A percentile compares a stretch with the other conserved stretches of the same genome.
Evolutionary conservation across 2,797 vertebrate genomes (phyloP).

Genomic region (Rhynchonycteris naso): DNA sequence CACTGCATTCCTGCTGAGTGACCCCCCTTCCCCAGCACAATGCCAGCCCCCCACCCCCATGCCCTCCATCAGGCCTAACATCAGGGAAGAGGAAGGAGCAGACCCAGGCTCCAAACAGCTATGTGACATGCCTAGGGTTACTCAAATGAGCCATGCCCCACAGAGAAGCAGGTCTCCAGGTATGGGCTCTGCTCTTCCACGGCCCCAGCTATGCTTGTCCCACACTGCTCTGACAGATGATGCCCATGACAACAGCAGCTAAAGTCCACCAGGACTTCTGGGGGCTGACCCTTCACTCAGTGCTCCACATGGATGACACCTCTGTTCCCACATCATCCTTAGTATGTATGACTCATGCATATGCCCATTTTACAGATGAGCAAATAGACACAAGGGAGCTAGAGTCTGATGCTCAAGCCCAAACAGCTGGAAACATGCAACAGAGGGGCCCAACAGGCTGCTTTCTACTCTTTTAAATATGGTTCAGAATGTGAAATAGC

Average conservation of each 20-base stretch:
- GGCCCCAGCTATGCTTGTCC: not conserved
- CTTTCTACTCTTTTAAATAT: not conserved
- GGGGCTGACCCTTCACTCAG: accelerated
- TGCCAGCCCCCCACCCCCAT: not conserved
- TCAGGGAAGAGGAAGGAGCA: not conserved
- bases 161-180: not conserved
- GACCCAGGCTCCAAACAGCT: accelerated
- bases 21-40: accelerated
- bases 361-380: not conserved
- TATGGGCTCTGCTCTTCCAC: not conserved
- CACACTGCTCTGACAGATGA: accelerated
- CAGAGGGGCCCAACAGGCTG: accelerated
- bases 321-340: not conserved
- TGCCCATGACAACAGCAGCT: accelerated
- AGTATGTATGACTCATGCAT: not conserved
- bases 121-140: not conserved
- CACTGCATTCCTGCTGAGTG: not conserved
- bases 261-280: accelerated
- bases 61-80: not conserved
- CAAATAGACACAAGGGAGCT: not conserved
- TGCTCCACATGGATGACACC: accelerated
- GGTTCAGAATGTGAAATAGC: too few relatives aligned
- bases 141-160: accelerated
- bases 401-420: accelerated
- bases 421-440: not conserved